Evolutionary conservation across 2,888 invertebrate genomes (phyloP).

Genomic region (Drosophila helvetica): DNA sequence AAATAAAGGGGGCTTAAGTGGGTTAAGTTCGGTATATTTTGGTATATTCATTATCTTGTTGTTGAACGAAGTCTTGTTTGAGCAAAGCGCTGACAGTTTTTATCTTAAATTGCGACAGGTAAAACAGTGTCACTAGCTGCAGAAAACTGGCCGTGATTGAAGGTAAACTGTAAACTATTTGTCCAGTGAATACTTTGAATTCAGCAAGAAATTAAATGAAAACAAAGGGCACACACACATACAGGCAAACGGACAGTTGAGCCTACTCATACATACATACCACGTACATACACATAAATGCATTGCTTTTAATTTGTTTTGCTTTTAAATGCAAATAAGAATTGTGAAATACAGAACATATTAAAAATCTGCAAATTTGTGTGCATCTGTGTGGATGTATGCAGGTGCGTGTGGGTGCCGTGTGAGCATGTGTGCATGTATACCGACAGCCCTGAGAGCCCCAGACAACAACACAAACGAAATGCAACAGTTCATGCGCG

Average conservation of each 20-base stretch:
- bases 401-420: not conserved
- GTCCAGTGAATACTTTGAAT: not conserved
- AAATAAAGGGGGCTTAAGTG: no score
- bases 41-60: no score
- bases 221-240: constrained; percentile 1
- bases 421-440: not conserved
- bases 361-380: not conserved
- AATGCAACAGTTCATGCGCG: constrained; percentile 20
- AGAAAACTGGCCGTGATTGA: not conserved
- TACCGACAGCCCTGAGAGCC: constrained; percentile 9
- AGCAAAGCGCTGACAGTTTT: not conserved
- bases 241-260: not conserved
- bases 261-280: not conserved
- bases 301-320: not conserved
- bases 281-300: constrained; percentile 1
- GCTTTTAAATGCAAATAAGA: not conserved
- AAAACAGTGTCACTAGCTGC: not conserved
- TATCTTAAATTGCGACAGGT: not conserved
- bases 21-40: no score
- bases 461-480: constrained; percentile 13
- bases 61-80: no score
- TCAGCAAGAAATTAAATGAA: not conserved
- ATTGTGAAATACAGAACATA: not conserved
- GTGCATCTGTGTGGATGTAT: constrained; percentile 2
- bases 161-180: not conserved